phyloP scores from a whole-genome alignment of 2,888 invertebrate species.

The Holacanthella duospinosa region DNA sequence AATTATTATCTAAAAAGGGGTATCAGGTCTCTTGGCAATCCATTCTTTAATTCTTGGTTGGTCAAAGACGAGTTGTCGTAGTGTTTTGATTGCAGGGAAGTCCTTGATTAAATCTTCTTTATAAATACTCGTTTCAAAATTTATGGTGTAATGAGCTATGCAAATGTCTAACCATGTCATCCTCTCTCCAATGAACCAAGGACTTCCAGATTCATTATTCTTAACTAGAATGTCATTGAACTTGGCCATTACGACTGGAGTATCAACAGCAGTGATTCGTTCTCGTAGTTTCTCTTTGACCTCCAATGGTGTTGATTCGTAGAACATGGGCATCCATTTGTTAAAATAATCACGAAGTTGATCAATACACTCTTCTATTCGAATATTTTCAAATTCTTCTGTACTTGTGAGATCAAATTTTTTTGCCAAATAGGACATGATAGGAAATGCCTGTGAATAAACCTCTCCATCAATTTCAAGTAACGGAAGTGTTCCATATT shows the following conservation, averaged over 20 bases:
- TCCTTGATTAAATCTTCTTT: conserved; percentile 46
- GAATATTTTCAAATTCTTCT: conserved; percentile 22
- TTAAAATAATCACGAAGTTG: conserved; percentile 15
- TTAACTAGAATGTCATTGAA: background rate
- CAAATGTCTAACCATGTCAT: conserved; percentile 47
- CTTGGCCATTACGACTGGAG: background rate
- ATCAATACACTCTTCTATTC: conserved; percentile 29
- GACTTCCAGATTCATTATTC: background rate
- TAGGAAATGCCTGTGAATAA: conserved; percentile 35
- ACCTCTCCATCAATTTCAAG: conserved; percentile 37
- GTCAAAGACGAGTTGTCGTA: conserved; percentile 47
- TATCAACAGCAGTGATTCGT: background rate
- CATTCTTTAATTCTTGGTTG: conserved; percentile 49
- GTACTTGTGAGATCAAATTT: conserved; percentile 25
- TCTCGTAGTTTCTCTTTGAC: background rate
- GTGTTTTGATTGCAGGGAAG: conserved; percentile 47
- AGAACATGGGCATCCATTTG: background rate
- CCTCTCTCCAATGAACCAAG: background rate
- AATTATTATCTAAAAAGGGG: conserved; percentile 48
- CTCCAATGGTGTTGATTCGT: background rate
- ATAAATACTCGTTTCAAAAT: conserved; percentile 47
- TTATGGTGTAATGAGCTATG: conserved; percentile 49
- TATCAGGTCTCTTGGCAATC: conserved; percentile 49
- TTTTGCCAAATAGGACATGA: conserved; percentile 37
- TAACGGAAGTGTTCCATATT: conserved; percentile 39